phyloP scores from a whole-genome alignment of 2,113 vertebrate genomes.

The Saiga tatarica region DNA sequence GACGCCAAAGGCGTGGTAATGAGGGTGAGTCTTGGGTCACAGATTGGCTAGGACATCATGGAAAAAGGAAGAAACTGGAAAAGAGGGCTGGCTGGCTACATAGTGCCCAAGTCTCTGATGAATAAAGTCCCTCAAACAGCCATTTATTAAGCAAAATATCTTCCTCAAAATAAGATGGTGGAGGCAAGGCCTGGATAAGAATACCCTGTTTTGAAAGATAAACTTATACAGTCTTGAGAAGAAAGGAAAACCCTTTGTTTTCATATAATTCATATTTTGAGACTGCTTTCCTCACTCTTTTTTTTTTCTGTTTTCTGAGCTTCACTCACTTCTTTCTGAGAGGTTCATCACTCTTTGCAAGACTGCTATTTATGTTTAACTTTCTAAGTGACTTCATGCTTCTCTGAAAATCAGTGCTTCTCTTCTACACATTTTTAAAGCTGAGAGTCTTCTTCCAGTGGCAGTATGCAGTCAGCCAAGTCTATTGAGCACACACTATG shows the following conservation, averaged over 20 bases:
- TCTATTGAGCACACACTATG: accelerated
- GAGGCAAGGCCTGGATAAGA: not conserved
- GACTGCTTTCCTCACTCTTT: not conserved
- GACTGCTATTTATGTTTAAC: not conserved
- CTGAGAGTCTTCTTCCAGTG: not conserved
- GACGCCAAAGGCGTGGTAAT: not conserved
- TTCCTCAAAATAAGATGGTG: not conserved
- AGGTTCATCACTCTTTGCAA: not conserved
- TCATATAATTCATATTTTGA: not conserved
- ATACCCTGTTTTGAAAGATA: not conserved
- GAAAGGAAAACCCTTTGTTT: not conserved
- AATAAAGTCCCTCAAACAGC: not conserved
- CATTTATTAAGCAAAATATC: not conserved
- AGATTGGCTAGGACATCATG: not conserved
- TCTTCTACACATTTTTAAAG: not conserved
- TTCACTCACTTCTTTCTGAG: not conserved
- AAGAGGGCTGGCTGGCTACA: not conserved
- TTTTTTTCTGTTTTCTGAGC: not conserved
- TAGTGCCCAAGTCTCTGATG: not conserved
- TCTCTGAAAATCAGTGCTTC: slow-evolving; percentile 5
- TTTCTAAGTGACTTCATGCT: not conserved
- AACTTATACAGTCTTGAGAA: not conserved
- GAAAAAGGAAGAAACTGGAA: not conserved
- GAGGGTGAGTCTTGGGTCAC: not conserved
- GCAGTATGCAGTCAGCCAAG: not conserved